A percentile compares a stretch with the other conserved stretches of the same genome.
Evolutionary conservation across 2,888 invertebrate genomes (phyloP).

Genomic region (Tupiocoris notatus): DNA sequence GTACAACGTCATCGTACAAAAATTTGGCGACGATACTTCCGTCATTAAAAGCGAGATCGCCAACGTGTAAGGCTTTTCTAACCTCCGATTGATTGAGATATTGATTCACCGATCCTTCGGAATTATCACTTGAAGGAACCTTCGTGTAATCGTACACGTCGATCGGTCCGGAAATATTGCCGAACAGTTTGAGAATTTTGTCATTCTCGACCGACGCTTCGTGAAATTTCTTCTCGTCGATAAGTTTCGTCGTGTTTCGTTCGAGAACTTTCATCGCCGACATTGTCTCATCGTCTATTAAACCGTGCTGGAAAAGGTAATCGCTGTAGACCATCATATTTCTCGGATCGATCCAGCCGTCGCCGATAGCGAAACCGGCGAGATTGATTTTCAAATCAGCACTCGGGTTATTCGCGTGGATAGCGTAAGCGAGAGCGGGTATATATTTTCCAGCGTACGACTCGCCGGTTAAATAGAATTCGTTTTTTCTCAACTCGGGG

Average conservation of each 20-base stretch:
- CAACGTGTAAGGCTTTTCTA: conserved; percentile 48
- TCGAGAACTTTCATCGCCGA: conserved; percentile 50
- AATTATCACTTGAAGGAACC: background rate
- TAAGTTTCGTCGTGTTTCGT: conserved; percentile 17
- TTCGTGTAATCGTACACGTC: conserved; percentile 65
- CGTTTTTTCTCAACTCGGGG: conserved; percentile 57
- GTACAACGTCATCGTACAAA: conserved; percentile 74
- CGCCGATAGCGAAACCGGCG: conserved; percentile 59
- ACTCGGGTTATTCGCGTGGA: conserved; percentile 58
- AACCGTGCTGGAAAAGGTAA: conserved; percentile 58
- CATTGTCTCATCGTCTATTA: conserved; percentile 53
- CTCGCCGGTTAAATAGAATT: conserved; percentile 64
- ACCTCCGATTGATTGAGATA: conserved; percentile 5
- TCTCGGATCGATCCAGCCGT: conserved; percentile 59
- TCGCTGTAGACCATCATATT: conserved; percentile 58
- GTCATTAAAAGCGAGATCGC: conserved; percentile 24
- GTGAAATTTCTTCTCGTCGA: conserved; percentile 36
- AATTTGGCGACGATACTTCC: conserved; percentile 63
- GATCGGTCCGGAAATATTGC: conserved; percentile 7
- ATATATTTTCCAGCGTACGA: conserved; percentile 63
- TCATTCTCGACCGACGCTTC: conserved; percentile 17
- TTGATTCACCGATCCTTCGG: background rate
- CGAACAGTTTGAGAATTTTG: conserved; percentile 15
- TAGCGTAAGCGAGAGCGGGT: conserved; percentile 58
- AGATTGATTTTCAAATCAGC: conserved; percentile 58